phyloP scores from a whole-genome alignment of 2,888 invertebrate genomes.

The Cordilura impudica region DNA sequence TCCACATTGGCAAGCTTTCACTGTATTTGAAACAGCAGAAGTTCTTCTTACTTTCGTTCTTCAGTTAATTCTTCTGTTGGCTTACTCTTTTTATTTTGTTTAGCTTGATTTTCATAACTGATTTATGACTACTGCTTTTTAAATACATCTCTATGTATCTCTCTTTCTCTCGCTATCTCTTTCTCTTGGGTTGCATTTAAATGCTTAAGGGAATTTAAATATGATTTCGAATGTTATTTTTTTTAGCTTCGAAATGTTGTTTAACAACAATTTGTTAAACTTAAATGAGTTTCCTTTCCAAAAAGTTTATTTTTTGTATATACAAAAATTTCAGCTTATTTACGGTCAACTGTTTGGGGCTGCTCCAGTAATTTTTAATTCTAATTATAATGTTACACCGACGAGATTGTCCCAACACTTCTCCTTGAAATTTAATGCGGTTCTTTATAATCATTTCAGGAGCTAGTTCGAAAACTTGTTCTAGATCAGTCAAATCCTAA shows the following conservation, averaged over 20 bases:
- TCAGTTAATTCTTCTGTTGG: not conserved
- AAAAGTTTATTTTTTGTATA: not conserved
- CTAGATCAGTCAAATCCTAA: too few relatives aligned
- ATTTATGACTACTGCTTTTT: conserved; percentile 50
- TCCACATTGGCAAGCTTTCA: not conserved
- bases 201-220: conserved; percentile 39
- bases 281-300: conserved; percentile 41
- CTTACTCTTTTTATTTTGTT: not conserved
- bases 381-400: too few relatives aligned
- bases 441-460: too few relatives aligned
- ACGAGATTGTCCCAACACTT: too few relatives aligned
- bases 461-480: too few relatives aligned
- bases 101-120: conserved; percentile 31
- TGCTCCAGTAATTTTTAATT: too few relatives aligned
- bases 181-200: conserved; percentile 2
- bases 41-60: not conserved
- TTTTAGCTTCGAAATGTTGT: conserved; percentile 49
- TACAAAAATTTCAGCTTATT: not conserved
- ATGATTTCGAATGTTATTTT: conserved; percentile 45
- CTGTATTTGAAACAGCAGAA: not conserved
- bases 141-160: conserved; percentile 8
- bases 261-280: conserved; percentile 41
- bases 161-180: not conserved
- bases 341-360: too few relatives aligned
- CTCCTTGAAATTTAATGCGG: too few relatives aligned